Evolutionary conservation across 2,797 vertebrate species (phyloP), one percentile per base, ranked within the genome.

Genomic region (Schizopygopsis malacanthus): DNA sequence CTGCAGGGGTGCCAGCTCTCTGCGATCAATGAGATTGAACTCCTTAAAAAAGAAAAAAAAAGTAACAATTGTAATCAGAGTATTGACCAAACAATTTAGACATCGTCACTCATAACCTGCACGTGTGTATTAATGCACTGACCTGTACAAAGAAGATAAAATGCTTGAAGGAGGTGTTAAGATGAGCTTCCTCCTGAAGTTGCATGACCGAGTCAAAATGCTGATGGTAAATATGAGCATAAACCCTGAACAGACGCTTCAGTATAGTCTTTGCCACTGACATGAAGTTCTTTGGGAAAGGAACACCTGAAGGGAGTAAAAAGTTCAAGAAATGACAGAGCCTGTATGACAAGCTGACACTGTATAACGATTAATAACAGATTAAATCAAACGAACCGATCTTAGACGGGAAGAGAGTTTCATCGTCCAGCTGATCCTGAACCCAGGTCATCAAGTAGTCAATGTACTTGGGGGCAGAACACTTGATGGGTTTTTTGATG

Each of bases 81-180:
- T 16, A 39, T 6, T 37, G 25, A 28, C 13, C 25, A 18, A 50
- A 28, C 72, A 6, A 37, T 20, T 56, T 3, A 61, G 52, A 78
- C 22, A 25, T 39, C 2, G 11, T 54, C 50, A 39, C 50, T 2
- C 18, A 22, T 43, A 6, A 20, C 37, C 15, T 18, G 9, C 43
- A 15, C 50, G 28, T 75, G 18, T 22, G 71, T 22, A 63, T 45
- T 37, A 18, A 10, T 43, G 12, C 81, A 54, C 93, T 91, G 79
- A 98, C 98, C 97, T 99, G 98, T 92, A 99, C 97, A 6, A 99
- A 99, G 95, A 98, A 99, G 92, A 99, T 99, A 94, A 99, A 99
- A 95, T 99, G 97, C 95, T 99, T 99, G 94, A 99, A 99, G 93
- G 98, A 99, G 90, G 98, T 99, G 95, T 99, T 99, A 92, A 99